Conservation (phyloP, 2,888 invertebrate genomes). For the Stenodema calcarata region DNA sequence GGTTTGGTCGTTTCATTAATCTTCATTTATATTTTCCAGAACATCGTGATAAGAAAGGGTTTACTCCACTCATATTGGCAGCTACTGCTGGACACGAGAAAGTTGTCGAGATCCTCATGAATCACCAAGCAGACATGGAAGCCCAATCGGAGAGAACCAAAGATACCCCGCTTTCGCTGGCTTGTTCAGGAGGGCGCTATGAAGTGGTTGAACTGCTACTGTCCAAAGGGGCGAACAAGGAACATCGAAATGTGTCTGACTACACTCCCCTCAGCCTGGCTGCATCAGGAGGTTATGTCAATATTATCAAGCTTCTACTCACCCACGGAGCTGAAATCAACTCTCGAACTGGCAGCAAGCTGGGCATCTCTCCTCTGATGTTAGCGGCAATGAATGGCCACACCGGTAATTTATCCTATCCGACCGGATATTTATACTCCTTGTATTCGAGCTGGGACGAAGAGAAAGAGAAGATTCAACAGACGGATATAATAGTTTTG, state of each 20-base stretch:
- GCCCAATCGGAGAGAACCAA: slow-evolving; percentile 99
- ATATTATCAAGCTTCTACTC: slow-evolving; percentile 92
- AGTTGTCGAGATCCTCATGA: slow-evolving; percentile 90
- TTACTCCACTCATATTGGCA: slow-evolving; percentile 95
- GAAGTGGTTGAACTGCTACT: slow-evolving; percentile 67
- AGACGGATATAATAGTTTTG: no score
- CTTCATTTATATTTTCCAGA: slow-evolving; percentile 61
- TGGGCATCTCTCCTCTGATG: slow-evolving; percentile 99
- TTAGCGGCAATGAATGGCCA: slow-evolving; percentile 99
- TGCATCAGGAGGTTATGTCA: slow-evolving; percentile 97
- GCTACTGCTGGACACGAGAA: slow-evolving; percentile 95
- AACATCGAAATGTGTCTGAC: slow-evolving; percentile 98
- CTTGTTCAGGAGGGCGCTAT: slow-evolving; percentile 96
- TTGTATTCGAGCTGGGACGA: no score
- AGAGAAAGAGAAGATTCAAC: no score
- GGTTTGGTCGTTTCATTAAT: background rate
- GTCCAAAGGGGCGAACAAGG: slow-evolving; percentile 79
- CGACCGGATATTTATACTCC: no score
- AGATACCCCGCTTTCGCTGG: slow-evolving; percentile 95
- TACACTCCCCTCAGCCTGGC: slow-evolving; percentile 99
- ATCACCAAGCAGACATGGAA: slow-evolving; percentile 95
- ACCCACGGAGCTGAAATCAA: slow-evolving; percentile 98
- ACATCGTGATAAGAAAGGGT: slow-evolving; percentile 98
- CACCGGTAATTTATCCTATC: slow-evolving; percentile 63
- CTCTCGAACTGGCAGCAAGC: slow-evolving; percentile 93